These are phyloP conservation scores for Urocynchramus pylzowi DNA, from an alignment of 2,113 vertebrate genomes.

Conservation along the genomic window DNA sequence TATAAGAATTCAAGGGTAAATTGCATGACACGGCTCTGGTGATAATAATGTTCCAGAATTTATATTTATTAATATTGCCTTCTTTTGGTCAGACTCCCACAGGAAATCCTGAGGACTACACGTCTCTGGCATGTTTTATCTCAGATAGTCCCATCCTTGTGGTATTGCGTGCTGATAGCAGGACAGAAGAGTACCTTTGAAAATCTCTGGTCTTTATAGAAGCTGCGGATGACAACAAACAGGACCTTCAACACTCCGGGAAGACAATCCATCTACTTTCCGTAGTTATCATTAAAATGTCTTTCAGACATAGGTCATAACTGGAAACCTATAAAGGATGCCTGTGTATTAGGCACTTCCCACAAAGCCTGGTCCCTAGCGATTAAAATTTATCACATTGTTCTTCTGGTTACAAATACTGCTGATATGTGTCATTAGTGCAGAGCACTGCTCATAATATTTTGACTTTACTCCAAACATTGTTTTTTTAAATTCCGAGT, in stretches of 20 bases:
- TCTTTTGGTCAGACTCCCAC: slow-evolving; percentile 78
- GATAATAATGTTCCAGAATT: slow-evolving; percentile 76
- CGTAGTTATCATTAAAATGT: slow-evolving; percentile 86
- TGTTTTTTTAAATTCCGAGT: slow-evolving; percentile 34
- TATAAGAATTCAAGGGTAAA: slow-evolving; percentile 73
- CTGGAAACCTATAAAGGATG: slow-evolving; percentile 84
- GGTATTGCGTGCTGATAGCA: slow-evolving; percentile 69
- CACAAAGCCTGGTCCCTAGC: slow-evolving; percentile 74
- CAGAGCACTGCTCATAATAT: slow-evolving; percentile 74
- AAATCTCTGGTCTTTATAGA: slow-evolving; percentile 77
- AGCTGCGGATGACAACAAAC: slow-evolving; percentile 80
- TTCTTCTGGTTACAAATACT: slow-evolving; percentile 78
- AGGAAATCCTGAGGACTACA: slow-evolving; percentile 78
- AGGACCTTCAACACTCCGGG: slow-evolving; percentile 85
- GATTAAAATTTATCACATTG: slow-evolving; percentile 82
- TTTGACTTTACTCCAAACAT: slow-evolving; percentile 74
- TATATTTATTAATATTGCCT: slow-evolving; percentile 82
- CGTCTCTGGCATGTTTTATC: slow-evolving; percentile 79
- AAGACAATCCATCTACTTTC: slow-evolving; percentile 82
- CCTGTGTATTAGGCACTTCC: slow-evolving; percentile 79
- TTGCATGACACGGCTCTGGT: slow-evolving; percentile 62
- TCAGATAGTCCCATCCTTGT: slow-evolving; percentile 72
- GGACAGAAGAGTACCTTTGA: slow-evolving; percentile 74
- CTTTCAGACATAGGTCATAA: slow-evolving; percentile 83
- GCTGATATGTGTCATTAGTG: slow-evolving; percentile 80